These are phyloP conservation scores for Erpornis zantholeuca DNA, from an alignment of 2,113 vertebrate species.

Conservation along the genomic window DNA sequence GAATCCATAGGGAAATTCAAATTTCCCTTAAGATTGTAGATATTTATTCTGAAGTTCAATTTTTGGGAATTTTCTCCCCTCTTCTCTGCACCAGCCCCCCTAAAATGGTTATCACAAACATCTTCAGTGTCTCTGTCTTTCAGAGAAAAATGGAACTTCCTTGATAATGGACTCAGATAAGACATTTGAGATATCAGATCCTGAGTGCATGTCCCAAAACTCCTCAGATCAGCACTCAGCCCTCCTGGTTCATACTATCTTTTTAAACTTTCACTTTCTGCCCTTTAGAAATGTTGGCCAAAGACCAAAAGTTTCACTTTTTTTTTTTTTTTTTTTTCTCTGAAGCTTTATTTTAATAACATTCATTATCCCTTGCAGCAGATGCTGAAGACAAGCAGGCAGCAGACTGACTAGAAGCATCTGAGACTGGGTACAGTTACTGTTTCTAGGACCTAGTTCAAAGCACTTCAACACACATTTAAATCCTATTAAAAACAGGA, in stretches of 20 bases:
- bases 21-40: neutral
- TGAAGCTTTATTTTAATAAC: neutral
- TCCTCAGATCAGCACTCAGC: neutral
- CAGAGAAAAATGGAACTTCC: neutral
- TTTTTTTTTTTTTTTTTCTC: neutral
- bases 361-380: neutral
- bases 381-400: neutral
- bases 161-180: neutral
- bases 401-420: neutral
- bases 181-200: neutral
- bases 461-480: neutral
- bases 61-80: neutral
- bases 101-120: neutral
- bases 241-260: neutral
- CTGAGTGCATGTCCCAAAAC: neutral
- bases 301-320: neutral
- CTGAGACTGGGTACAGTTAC: neutral
- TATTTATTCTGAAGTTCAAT: neutral
- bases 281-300: neutral
- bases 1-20: neutral
- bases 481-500: neutral
- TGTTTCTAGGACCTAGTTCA: neutral
- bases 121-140: neutral
- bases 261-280: neutral
- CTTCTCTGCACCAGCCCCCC: neutral